Conservation (phyloP, 37 sponge, comb jelly and placozoan genomes). For the Halichondria panicea region DNA sequence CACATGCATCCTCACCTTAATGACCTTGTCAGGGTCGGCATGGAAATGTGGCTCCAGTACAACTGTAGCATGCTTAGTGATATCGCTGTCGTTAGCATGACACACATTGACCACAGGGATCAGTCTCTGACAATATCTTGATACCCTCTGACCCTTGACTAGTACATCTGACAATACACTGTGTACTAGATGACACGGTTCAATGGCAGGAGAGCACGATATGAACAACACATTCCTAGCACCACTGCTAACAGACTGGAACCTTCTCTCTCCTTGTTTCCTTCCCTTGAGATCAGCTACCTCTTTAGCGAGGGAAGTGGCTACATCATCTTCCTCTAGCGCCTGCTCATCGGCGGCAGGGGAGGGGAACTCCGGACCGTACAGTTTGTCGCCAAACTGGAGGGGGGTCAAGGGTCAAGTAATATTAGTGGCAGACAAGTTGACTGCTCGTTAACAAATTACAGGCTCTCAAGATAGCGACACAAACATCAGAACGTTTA, state of each 20-base stretch:
- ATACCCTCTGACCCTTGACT: not conserved
- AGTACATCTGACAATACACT: not conserved
- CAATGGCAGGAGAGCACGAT: constrained; percentile 37
- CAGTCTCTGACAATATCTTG: constrained; percentile 60
- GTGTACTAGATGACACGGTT: constrained; percentile 65
- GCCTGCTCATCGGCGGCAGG: not conserved
- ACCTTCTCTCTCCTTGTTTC: constrained; percentile 25
- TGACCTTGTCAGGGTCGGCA: not conserved
- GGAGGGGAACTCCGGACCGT: constrained; percentile 30
- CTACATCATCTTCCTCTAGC: constrained; percentile 16
- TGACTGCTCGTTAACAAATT: too few species aligned
- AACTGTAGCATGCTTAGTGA: constrained; percentile 33
- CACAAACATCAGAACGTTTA: too few species aligned
- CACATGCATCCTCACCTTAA: constrained; percentile 18
- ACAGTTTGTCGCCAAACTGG: constrained; percentile 39
- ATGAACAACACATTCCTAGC: constrained; percentile 79
- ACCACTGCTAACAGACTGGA: constrained; percentile 50
- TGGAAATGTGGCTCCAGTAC: constrained; percentile 74
- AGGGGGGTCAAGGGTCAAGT: too few species aligned
- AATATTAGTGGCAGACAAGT: too few species aligned
- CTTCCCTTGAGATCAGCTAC: constrained; percentile 43
- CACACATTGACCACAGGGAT: constrained; percentile 66
- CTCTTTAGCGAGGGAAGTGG: constrained; percentile 48
- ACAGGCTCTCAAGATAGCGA: too few species aligned
- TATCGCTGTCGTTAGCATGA: constrained; percentile 61